A percentile compares a stretch with the other conserved stretches of the same genome.
phyloP scores from a whole-genome alignment of 2,797 vertebrate genomes.

The Heterohyrax brucei region DNA sequence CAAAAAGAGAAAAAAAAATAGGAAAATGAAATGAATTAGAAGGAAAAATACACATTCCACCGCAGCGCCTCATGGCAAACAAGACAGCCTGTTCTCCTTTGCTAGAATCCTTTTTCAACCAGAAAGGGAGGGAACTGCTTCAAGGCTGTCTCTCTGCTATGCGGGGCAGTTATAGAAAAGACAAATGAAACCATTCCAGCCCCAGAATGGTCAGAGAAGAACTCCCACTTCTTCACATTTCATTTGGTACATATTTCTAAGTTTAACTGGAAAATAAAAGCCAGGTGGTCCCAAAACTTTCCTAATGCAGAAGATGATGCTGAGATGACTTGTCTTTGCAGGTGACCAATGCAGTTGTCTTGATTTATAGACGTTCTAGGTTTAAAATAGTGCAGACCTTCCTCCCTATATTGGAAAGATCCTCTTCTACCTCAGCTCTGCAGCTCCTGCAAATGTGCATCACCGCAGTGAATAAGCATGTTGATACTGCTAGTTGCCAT shows the following conservation, averaged over 20 bases:
- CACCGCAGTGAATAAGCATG: not conserved
- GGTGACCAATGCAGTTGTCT: not conserved
- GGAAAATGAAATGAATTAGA: conserved; percentile 32
- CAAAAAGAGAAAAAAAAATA: not conserved
- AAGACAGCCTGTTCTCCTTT: not conserved
- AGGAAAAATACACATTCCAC: conserved; percentile 28
- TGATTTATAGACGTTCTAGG: not conserved
- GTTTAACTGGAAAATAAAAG: conserved; percentile 43
- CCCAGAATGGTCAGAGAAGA: conserved; percentile 18
- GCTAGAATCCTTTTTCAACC: conserved; percentile 54
- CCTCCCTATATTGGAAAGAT: not conserved
- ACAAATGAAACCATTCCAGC: not conserved
- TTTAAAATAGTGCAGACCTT: not conserved
- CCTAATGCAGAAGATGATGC: not conserved
- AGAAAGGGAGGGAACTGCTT: not conserved
- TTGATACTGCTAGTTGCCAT: not conserved
- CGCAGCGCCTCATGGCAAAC: not conserved
- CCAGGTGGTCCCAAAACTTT: not conserved
- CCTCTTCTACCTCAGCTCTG: not conserved
- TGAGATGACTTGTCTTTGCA: conserved; percentile 24
- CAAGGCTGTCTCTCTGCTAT: not conserved
- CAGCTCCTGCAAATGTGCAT: not conserved
- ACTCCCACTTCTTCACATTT: conserved; percentile 46
- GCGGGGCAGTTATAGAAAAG: not conserved
- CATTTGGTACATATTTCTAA: not conserved